Conservation (phyloP, 1,140 invertebrate species). For the Drosophila oshimai region DNA sequence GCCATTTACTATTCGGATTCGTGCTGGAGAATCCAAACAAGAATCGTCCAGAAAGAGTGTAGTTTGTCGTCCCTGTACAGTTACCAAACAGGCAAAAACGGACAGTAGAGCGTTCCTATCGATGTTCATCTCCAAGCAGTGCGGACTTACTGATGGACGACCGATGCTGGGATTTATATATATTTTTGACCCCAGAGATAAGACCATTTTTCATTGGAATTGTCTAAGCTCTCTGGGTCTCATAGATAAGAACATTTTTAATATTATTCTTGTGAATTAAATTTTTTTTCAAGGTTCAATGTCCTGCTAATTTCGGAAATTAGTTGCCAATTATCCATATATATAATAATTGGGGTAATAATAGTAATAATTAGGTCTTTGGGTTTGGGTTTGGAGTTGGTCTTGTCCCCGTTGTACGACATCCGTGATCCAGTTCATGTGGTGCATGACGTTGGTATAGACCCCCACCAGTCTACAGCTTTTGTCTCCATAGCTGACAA, state of each 20-base stretch:
- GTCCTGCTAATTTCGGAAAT: too few relatives aligned
- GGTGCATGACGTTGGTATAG: conserved; percentile 5
- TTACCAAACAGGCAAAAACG: background rate
- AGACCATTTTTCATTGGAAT: too few relatives aligned
- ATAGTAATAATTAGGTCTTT: background rate
- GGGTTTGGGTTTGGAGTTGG: too few relatives aligned
- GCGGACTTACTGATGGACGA: background rate
- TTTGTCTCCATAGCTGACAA: background rate
- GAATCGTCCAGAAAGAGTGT: background rate
- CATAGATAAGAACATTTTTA: too few relatives aligned
- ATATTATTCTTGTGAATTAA: too few relatives aligned
- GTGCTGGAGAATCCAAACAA: too few relatives aligned
- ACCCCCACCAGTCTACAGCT: background rate
- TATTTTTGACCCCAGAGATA: too few relatives aligned
- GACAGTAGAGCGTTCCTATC: background rate
- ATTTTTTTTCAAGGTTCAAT: too few relatives aligned
- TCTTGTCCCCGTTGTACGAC: background rate
- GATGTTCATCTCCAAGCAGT: background rate
- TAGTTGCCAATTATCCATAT: too few relatives aligned
- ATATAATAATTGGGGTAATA: too few relatives aligned
- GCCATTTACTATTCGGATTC: background rate
- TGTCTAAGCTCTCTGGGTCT: too few relatives aligned
- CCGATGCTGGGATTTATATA: background rate
- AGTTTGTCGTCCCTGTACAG: background rate
- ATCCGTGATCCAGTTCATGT: background rate